A percentile compares a stretch with the other conserved stretches of the same genome.
These are phyloP conservation scores for Apamea epomidion DNA, from an alignment of 2,888 invertebrate genomes.

Conservation along the genomic window DNA sequence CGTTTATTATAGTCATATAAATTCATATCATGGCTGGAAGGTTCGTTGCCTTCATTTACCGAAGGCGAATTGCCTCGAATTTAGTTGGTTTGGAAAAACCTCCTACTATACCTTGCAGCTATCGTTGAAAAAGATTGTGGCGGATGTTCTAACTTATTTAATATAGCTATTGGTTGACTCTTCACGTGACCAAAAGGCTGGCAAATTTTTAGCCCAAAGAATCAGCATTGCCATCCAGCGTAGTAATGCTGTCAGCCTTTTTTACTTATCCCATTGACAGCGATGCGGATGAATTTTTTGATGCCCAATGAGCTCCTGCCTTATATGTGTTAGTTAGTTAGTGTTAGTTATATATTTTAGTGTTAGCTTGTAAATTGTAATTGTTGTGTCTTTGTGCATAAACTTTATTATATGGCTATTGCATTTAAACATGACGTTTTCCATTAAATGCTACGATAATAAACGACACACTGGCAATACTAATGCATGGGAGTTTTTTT, in stretches of 20 bases:
- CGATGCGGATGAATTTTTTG: no score
- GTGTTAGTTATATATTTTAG: no score
- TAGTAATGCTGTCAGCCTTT: no score
- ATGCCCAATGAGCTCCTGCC: no score
- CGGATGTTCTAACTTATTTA: not conserved
- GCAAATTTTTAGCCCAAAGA: no score
- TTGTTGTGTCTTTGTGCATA: no score
- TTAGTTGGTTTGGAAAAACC: not conserved
- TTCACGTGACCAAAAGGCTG: no score
- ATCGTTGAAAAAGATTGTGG: not conserved
- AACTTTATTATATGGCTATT: not conserved
- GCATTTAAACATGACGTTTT: not conserved
- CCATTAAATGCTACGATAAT: not conserved
- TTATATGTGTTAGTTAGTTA: no score
- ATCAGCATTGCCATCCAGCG: no score
- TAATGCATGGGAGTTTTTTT: not conserved
- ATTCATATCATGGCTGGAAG: conserved; percentile 60
- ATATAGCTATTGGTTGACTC: no score
- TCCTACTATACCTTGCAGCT: not conserved
- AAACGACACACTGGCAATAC: not conserved
- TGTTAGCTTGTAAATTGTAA: no score
- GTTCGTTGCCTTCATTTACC: conserved; percentile 45
- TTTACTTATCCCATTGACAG: no score
- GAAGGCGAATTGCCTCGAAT: conserved; percentile 25
- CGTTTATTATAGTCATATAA: conserved; percentile 56